Evolutionary conservation across 2,113 vertebrate species (phyloP).

Genomic region (Triplophysa siluroides): DNA sequence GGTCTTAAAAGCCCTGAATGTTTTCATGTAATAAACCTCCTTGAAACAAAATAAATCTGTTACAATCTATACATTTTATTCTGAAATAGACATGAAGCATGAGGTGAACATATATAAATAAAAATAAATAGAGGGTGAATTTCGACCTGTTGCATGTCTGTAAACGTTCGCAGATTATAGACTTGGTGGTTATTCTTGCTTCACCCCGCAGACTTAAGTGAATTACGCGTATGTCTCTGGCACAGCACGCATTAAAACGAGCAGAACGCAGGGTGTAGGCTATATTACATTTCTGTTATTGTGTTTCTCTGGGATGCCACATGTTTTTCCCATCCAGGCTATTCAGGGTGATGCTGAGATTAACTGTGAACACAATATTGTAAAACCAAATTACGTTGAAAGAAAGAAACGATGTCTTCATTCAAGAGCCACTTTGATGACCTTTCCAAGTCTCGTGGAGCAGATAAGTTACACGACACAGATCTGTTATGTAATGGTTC

Average conservation of each 20-base stretch:
- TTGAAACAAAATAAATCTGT: neutral
- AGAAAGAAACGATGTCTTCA: neutral
- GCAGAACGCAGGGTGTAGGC: conserved; percentile 7
- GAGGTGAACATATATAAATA: neutral
- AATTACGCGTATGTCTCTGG: conserved; percentile 29
- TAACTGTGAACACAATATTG: conserved; percentile 30
- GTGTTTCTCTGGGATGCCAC: conserved; percentile 31
- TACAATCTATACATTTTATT: no score
- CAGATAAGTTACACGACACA: conserved; percentile 12
- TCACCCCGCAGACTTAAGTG: neutral
- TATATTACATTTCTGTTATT: conserved; percentile 36
- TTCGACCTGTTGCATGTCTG: neutral
- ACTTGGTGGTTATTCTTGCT: conserved; percentile 19
- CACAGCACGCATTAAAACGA: conserved; percentile 23
- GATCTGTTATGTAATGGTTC: conserved; percentile 60
- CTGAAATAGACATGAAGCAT: neutral
- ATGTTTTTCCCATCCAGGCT: conserved; percentile 44
- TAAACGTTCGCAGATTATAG: neutral
- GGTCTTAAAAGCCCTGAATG: no score
- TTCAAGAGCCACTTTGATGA: no score
- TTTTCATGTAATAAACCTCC: neutral
- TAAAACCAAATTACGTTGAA: conserved; percentile 11
- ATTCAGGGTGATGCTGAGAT: conserved; percentile 31
- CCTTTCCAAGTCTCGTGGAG: neutral
- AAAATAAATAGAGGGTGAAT: neutral